These are phyloP conservation scores for Meda fulgida DNA, from an alignment of 2,797 vertebrate species.

Conservation along the genomic window DNA sequence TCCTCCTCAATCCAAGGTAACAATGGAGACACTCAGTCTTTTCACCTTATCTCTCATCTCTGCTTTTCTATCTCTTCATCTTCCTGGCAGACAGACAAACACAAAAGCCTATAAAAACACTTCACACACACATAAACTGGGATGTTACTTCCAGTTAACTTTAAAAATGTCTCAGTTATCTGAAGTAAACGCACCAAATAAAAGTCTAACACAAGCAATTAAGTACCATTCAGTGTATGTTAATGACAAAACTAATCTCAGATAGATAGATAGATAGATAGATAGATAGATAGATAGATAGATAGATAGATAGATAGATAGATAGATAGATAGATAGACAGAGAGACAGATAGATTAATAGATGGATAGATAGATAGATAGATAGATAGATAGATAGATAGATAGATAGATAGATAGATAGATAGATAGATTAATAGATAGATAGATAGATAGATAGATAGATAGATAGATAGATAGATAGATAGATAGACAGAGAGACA, in stretches of 20 bases:
- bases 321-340: neutral
- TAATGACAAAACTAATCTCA: neutral
- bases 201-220: neutral
- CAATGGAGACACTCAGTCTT: constrained; percentile 3
- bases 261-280: neutral
- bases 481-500: neutral
- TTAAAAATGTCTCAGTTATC: neutral
- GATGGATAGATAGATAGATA: neutral
- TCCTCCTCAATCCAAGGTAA: constrained; percentile 30
- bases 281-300: neutral
- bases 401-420: neutral
- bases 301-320: neutral
- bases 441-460: neutral
- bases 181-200: neutral
- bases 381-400: neutral
- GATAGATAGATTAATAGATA: neutral
- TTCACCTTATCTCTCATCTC: constrained; percentile 18
- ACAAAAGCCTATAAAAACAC: neutral
- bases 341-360: neutral
- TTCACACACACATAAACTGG: neutral
- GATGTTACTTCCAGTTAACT: neutral
- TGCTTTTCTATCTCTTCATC: constrained; percentile 8
- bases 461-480: accelerated
- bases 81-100: neutral
- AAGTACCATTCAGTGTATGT: neutral